Base-by-base conservation (phyloP, 2,113 vertebrate species). In the Condylura cristata region DNA sequence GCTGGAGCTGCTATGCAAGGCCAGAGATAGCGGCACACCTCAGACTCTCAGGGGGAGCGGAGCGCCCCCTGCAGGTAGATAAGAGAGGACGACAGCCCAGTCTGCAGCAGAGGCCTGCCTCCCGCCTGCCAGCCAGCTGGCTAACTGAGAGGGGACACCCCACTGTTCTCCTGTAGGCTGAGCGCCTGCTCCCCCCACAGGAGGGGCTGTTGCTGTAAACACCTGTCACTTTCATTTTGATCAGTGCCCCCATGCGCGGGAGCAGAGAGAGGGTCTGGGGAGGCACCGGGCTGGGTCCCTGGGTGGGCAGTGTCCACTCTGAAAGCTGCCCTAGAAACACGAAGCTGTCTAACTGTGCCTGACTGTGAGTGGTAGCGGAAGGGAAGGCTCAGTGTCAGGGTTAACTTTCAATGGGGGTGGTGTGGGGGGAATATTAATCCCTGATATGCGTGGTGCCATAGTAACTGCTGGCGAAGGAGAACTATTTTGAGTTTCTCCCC, bases 391-490 rank as follows among this genome's bases (percentile, higher is more conserved):
- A 1, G 39, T 56, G 37, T 90, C 75, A 61, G 70, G 75, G 56
- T 30, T 75, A 68, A 9, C 61, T 86, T 79, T 80, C 28, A 76
- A 30, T 41, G 70, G 28, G 1, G 2, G 10, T 22, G 39, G 48
- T 6, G 10, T 7, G 14, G 48, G 61, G 84, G n/a, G 32, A 44
- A 41, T 30, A 51, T 41, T 51, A 78, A 80, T 48, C 39, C 53
- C 28, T 4, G 6, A 60, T 14, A 22, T 4, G 26, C 12, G 13
- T 0, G 95, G 39, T 95, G 34, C 90, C 90, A 83, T 66, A 66
- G 94, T 70, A 93, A 94, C 94, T 86, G 85, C 90, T 17, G 24
- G 46, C 28, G 28, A 82, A 71, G 79, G 28, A 89, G 92, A 89
- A 79, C 91, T 91, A 72, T 95, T 93, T 56, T 89, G 75, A 93